Conservation (phyloP, 2,888 invertebrate genomes). For the Creontiades dilutus region DNA sequence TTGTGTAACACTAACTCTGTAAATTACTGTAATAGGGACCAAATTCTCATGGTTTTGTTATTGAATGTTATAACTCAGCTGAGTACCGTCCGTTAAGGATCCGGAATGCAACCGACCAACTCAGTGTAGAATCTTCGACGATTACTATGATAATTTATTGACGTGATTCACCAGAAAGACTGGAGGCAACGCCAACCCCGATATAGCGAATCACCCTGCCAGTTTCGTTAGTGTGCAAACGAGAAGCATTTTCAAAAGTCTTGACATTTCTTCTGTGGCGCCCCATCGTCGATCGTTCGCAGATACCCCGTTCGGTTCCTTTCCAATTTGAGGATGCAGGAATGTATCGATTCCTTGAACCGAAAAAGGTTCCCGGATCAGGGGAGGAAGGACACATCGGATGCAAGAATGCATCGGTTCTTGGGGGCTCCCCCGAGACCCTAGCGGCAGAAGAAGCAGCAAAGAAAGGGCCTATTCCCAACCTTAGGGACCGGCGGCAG, state of each 20-base stretch:
- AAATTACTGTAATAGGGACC: too few relatives aligned
- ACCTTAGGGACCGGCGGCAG: conserved; percentile 26
- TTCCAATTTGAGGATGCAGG: conserved; percentile 19
- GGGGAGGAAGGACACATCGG: background rate
- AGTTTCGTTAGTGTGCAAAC: background rate
- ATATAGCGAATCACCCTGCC: background rate
- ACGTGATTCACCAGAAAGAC: too few relatives aligned
- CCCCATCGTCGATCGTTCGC: conserved; percentile 22
- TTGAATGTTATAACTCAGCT: too few relatives aligned
- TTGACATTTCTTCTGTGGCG: conserved; percentile 18
- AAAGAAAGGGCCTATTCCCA: background rate
- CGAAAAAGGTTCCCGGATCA: conserved; percentile 10
- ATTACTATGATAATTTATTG: too few relatives aligned
- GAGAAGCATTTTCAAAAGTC: conserved; percentile 10
- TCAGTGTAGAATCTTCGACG: too few relatives aligned
- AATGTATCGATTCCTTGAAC: conserved; percentile 65
- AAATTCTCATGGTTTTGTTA: too few relatives aligned
- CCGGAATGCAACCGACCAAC: too few relatives aligned
- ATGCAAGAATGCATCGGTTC: conserved; percentile 59
- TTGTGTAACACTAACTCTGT: too few relatives aligned
- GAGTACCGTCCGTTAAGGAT: too few relatives aligned
- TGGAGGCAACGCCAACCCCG: too few relatives aligned
- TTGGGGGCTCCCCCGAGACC: background rate
- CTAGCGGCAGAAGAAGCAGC: background rate
- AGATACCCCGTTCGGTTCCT: conserved; percentile 22